Conservation (phyloP, 2,797 vertebrate species). For the Siniperca obscura region DNA sequence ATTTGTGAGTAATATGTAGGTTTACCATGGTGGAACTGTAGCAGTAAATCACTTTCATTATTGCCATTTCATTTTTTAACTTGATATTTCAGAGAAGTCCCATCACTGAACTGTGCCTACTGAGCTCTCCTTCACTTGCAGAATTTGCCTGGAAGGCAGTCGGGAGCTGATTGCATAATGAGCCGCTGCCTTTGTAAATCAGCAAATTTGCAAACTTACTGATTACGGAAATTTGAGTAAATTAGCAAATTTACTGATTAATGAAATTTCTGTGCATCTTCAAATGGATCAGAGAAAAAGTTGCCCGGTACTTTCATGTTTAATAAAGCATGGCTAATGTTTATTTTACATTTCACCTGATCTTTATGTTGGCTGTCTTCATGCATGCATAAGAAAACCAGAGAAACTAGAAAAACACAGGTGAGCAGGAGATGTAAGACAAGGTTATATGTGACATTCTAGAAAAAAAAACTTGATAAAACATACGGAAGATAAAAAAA, state of each 20-base stretch:
- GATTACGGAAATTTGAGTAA: conserved; percentile 19
- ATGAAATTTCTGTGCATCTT: neutral
- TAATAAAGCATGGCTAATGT: neutral
- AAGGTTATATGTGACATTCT: conserved; percentile 1
- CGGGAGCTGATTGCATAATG: conserved; percentile 32
- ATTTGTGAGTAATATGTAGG: neutral
- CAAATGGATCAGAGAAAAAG: conserved; percentile 9
- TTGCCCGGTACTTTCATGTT: neutral
- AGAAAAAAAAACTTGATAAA: neutral
- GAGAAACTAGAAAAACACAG: neutral
- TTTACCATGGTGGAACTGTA: neutral
- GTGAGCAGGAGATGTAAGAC: neutral
- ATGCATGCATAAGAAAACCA: neutral
- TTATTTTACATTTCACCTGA: neutral
- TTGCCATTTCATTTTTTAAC: neutral
- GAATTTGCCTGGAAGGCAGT: conserved; percentile 8
- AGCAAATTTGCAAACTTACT: conserved; percentile 21
- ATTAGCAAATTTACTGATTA: conserved; percentile 14
- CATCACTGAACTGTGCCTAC: neutral
- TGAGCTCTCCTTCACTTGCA: neutral
- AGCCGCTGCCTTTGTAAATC: conserved; percentile 25
- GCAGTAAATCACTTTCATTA: neutral
- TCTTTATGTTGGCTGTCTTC: neutral
- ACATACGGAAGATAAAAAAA: conserved; percentile 8
- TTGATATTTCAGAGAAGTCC: conserved; percentile 7